phyloP scores from a whole-genome alignment of 2,888 invertebrate species.

The Amphipyra tragopoginis region DNA sequence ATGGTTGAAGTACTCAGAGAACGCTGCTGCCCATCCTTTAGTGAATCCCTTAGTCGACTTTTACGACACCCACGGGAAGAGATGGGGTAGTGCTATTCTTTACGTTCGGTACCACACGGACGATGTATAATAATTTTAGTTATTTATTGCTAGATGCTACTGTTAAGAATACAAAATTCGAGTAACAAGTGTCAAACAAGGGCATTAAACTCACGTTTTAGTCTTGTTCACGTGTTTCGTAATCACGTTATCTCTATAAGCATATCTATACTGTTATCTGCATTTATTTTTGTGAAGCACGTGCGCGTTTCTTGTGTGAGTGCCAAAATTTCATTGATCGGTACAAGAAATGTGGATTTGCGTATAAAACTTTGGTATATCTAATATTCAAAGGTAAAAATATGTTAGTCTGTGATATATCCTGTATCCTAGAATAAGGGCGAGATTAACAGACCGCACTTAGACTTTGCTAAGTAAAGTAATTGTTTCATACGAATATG shows the following conservation, averaged over 20 bases:
- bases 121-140: background rate
- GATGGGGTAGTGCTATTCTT: too few relatives aligned
- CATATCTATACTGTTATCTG: slow-evolving; percentile 7
- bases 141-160: background rate
- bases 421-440: too few relatives aligned
- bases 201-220: slow-evolving; percentile 42
- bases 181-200: slow-evolving; percentile 15
- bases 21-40: too few relatives aligned
- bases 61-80: too few relatives aligned
- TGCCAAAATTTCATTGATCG: slow-evolving; percentile 18
- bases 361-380: background rate
- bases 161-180: background rate
- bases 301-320: slow-evolving; percentile 16
- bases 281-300: slow-evolving; percentile 12
- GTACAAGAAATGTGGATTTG: background rate
- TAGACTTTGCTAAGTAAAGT: too few relatives aligned
- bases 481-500: too few relatives aligned
- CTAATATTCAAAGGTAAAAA: background rate
- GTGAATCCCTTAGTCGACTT: too few relatives aligned
- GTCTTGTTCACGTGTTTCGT: slow-evolving; percentile 29
- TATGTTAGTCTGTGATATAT: too few relatives aligned
- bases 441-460: too few relatives aligned
- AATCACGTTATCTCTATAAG: slow-evolving; percentile 24
- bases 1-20: too few relatives aligned
- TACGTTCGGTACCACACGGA: too few relatives aligned